A percentile compares a stretch with the other conserved stretches of the same genome.
These are phyloP conservation scores for Orchestia grillus DNA, from an alignment of 1,140 invertebrate species.

Conservation along the genomic window DNA sequence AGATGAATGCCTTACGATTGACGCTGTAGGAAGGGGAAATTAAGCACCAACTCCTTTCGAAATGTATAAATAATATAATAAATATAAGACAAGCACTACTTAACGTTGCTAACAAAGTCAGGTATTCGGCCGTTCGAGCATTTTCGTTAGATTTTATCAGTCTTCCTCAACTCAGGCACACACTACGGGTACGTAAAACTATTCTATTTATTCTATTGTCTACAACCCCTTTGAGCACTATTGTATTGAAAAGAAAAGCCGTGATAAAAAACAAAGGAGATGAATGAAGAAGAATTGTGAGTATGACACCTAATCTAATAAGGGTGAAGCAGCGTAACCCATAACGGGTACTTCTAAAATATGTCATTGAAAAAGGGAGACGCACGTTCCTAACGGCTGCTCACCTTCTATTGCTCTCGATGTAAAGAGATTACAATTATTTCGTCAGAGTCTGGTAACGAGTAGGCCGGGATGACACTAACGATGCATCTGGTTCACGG, in stretches of 20 bases:
- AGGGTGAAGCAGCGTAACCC: background rate
- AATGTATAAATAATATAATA: slow-evolving; percentile 10
- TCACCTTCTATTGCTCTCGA: background rate
- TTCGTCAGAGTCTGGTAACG: background rate
- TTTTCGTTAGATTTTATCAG: background rate
- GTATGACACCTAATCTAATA: background rate
- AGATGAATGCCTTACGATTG: no score
- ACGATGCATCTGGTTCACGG: background rate
- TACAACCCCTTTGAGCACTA: background rate
- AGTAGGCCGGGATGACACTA: slow-evolving; percentile 14
- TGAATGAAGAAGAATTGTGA: background rate
- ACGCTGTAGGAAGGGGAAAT: slow-evolving; percentile 23
- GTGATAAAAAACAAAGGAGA: background rate
- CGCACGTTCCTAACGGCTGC: background rate
- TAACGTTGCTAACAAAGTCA: background rate
- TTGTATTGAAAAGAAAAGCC: background rate
- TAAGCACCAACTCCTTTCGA: background rate
- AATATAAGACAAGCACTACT: background rate
- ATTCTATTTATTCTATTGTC: background rate
- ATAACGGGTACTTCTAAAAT: background rate
- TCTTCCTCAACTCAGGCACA: background rate
- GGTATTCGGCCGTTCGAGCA: slow-evolving; percentile 12
- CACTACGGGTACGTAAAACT: background rate
- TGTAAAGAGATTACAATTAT: background rate
- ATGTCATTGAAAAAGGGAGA: background rate